Conservation (phyloP, 2,797 vertebrate genomes). For the Momotus momota region DNA sequence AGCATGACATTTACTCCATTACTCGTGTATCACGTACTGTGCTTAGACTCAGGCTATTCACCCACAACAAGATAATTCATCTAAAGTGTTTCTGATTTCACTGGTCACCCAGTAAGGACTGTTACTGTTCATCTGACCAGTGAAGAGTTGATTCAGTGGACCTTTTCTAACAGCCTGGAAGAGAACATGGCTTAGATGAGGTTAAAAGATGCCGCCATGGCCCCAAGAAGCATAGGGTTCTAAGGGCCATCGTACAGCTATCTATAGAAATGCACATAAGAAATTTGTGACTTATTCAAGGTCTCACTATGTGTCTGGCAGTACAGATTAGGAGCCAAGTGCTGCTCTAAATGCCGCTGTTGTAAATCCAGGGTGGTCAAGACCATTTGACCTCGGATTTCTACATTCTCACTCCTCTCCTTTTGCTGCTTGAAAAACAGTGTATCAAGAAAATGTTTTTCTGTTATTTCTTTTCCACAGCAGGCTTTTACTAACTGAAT, state of each 20-base stretch:
- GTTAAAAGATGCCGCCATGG: background rate
- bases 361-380: conserved; percentile 2
- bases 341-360: background rate
- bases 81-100: background rate
- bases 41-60: background rate
- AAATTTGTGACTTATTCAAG: background rate
- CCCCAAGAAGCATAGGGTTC: background rate
- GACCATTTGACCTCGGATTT: conserved; percentile 12
- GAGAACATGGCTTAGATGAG: background rate
- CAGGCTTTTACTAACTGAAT: background rate
- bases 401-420: background rate
- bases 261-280: background rate
- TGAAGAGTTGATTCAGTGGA: background rate
- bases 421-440: background rate
- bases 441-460: background rate
- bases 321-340: background rate
- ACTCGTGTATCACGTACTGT: background rate
- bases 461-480: background rate
- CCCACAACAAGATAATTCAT: background rate
- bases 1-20: background rate
- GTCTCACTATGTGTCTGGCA: background rate
- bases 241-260: background rate
- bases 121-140: background rate
- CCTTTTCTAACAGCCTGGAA: background rate
- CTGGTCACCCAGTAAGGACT: background rate